These are phyloP conservation scores for Bradypodion ventrale DNA, from an alignment of 2,797 vertebrate species.

Conservation along the genomic window DNA sequence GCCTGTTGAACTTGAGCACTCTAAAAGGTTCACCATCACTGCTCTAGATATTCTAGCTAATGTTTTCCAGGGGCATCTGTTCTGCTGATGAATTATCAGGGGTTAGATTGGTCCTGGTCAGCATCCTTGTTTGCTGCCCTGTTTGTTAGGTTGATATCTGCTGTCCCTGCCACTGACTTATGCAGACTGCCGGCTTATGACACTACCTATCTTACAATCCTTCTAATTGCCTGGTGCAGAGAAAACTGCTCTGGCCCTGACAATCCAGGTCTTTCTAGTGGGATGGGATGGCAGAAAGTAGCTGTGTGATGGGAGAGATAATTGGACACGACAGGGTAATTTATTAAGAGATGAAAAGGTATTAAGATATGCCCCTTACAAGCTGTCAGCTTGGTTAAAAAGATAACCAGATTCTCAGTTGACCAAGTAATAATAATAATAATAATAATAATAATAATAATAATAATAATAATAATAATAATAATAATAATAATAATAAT, in stretches of 20 bases:
- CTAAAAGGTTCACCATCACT: no score
- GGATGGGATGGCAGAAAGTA: neutral
- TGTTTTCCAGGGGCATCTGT: neutral
- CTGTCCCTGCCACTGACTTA: neutral
- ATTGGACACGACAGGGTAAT: neutral
- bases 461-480: no score
- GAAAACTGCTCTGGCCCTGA: neutral
- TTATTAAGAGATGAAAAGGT: rapidly evolving
- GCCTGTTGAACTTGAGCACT: no score
- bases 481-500: no score
- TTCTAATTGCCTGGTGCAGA: slow-evolving; percentile 1
- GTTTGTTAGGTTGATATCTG: neutral
- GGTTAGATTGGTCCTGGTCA: neutral
- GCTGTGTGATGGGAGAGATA: no score
- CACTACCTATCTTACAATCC: neutral
- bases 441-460: no score
- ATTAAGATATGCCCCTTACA: neutral
- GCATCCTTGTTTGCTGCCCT: neutral
- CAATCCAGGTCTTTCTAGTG: neutral
- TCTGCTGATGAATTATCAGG: neutral
- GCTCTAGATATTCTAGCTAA: neutral
- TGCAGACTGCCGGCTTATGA: neutral
- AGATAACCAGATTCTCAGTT: neutral
- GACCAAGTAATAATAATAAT: neutral
- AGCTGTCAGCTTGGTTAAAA: neutral